phyloP scores from a whole-genome alignment of 1,140 invertebrate species.

The Battus philenor region DNA sequence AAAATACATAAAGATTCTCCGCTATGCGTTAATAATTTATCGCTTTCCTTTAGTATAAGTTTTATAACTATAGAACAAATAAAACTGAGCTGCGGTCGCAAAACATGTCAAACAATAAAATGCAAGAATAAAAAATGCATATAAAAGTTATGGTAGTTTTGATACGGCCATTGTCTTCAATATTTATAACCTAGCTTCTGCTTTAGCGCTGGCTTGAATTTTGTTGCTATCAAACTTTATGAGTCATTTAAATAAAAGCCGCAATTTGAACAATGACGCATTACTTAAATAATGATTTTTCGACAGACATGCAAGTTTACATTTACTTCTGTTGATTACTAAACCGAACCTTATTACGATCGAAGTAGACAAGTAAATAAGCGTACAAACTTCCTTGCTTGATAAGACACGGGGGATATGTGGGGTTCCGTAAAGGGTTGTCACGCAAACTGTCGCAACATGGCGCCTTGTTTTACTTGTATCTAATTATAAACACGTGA shows the following conservation, averaged over 20 bases:
- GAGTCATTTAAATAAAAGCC: constrained; percentile 31
- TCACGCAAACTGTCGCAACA: constrained; percentile 48
- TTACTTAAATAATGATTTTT: constrained; percentile 43
- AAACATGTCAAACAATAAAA: constrained; percentile 16
- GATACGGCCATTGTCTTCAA: constrained; percentile 13
- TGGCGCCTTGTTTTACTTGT: constrained; percentile 40
- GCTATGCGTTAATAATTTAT: constrained; percentile 8
- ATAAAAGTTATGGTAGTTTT: constrained; percentile 14
- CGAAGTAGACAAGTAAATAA: constrained; percentile 15
- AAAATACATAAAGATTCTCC: background rate
- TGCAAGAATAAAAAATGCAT: constrained; percentile 15
- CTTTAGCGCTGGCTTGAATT: constrained; percentile 13
- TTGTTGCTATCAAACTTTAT: constrained; percentile 20
- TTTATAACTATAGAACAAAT: constrained; percentile 10
- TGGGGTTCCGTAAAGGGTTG: constrained; percentile 22
- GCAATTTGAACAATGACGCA: constrained; percentile 51
- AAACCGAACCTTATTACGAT: constrained; percentile 14
- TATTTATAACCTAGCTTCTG: constrained; percentile 8
- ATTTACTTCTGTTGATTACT: background rate
- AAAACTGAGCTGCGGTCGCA: constrained; percentile 3
- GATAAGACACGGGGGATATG: no score
- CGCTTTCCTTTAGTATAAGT: constrained; percentile 10
- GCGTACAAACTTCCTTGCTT: background rate
- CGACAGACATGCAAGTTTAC: constrained; percentile 17
- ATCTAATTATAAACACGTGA: constrained; percentile 46